A percentile compares a stretch with the other conserved stretches of the same genome.
These are phyloP conservation scores for Drosophila paracracens DNA, from an alignment of 2,888 invertebrate genomes.

Conservation along the genomic window DNA sequence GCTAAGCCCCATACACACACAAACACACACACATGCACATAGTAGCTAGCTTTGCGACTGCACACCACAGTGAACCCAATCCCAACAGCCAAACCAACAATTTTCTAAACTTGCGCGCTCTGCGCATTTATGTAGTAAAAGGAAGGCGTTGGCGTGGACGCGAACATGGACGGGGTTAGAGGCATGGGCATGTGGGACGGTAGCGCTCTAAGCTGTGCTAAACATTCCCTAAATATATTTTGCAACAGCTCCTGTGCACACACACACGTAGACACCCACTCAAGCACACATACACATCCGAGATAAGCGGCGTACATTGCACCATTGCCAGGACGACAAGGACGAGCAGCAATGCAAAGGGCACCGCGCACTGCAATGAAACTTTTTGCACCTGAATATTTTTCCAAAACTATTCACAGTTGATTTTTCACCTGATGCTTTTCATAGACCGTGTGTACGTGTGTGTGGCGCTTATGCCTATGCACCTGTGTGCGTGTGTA, in stretches of 20 bases:
- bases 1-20: conserved; percentile 54
- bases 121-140: conserved; percentile 41
- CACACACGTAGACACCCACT: neutral
- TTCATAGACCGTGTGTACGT: conserved; percentile 41
- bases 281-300: neutral
- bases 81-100: conserved; percentile 69
- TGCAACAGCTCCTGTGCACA: conserved; percentile 65
- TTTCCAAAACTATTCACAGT: conserved; percentile 80
- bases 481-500: conserved; percentile 38
- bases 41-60: neutral
- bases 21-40: conserved; percentile 4
- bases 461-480: conserved; percentile 16
- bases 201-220: conserved; percentile 75
- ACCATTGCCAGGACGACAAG: conserved; percentile 19
- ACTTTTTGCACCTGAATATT: conserved; percentile 80
- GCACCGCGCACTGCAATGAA: conserved; percentile 64
- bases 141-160: conserved; percentile 44
- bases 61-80: conserved; percentile 33
- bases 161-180: conserved; percentile 7
- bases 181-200: conserved; percentile 37
- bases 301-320: conserved; percentile 71
- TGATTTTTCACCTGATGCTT: conserved; percentile 82
- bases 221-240: conserved; percentile 80
- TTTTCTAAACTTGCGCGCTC: conserved; percentile 74
- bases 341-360: conserved; percentile 32